Conservation (phyloP, 2,797 vertebrate genomes). For the Takifugu ocellatus region DNA sequence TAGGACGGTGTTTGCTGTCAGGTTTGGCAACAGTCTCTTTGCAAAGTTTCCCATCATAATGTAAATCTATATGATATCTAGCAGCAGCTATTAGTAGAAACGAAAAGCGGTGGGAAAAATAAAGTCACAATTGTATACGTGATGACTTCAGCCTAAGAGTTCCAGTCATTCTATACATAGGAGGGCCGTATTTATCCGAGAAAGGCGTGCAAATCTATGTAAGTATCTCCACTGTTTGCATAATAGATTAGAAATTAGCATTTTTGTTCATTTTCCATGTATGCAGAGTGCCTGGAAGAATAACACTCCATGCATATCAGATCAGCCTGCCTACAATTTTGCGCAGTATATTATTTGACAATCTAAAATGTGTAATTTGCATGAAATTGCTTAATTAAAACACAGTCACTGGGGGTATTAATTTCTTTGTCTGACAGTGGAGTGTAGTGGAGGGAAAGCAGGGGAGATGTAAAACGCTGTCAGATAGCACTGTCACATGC, state of each 20-base stretch:
- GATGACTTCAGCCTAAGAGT: constrained; percentile 73
- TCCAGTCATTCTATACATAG: constrained; percentile 89
- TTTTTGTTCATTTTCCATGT: constrained; percentile 99
- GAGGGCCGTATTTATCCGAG: constrained; percentile 90
- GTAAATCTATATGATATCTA: constrained; percentile 9
- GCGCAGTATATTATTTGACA: constrained; percentile 99
- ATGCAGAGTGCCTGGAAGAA: constrained; percentile 99
- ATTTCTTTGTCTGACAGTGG: constrained; percentile 99
- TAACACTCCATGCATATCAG: constrained; percentile 99
- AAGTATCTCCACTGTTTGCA: constrained; percentile 99
- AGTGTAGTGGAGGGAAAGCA: constrained; percentile 93
- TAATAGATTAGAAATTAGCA: constrained; percentile 99
- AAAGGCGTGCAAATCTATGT: constrained; percentile 98
- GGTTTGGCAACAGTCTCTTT: constrained; percentile 35
- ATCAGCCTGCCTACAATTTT: constrained; percentile 99
- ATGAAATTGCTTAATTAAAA: constrained; percentile 99
- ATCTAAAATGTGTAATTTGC: constrained; percentile 99
- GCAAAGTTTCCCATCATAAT: constrained; percentile 35
- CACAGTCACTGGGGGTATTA: constrained; percentile 99
- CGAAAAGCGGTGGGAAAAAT: constrained; percentile 43
- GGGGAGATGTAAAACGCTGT: constrained; percentile 98
- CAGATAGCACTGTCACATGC: constrained; percentile 96
- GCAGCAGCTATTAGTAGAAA: constrained; percentile 29
- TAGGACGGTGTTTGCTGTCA: constrained; percentile 22
- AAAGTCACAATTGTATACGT: constrained; percentile 59